A percentile compares a stretch with the other conserved stretches of the same genome.
Conservation (phyloP, 2,797 vertebrate genomes). For the Erethizon dorsatum region DNA sequence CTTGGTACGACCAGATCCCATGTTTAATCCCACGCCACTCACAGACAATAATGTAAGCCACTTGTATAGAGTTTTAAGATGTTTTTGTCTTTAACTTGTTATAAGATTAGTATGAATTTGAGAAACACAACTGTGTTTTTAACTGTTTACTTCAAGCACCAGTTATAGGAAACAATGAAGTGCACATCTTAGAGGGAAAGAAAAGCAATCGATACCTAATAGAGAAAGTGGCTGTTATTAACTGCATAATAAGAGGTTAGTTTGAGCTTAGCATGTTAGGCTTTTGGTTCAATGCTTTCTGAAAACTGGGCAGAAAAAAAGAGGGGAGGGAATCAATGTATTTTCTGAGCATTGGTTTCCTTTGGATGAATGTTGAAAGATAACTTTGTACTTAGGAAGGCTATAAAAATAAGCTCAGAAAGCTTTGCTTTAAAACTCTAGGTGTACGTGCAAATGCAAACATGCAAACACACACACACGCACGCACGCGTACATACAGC, state of each 20-base stretch:
- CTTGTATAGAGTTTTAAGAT: background rate
- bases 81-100: background rate
- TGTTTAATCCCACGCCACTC: constrained; percentile 9
- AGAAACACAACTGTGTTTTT: constrained; percentile 20
- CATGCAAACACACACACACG: background rate
- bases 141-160: constrained; percentile 58
- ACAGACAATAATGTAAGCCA: constrained; percentile 35
- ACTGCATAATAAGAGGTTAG: constrained; percentile 34
- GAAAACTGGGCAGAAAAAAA: background rate
- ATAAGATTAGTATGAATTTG: constrained; percentile 58
- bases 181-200: background rate
- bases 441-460: background rate
- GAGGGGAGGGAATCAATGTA: background rate
- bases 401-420: background rate
- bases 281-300: constrained; percentile 58
- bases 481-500: background rate
- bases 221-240: constrained; percentile 65
- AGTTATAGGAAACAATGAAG: constrained; percentile 58
- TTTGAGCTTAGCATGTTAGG: constrained; percentile 28
- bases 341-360: background rate
- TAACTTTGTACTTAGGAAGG: constrained; percentile 40
- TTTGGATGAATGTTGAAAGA: constrained; percentile 33
- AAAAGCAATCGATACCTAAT: constrained; percentile 65
- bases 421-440: constrained; percentile 48
- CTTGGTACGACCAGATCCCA: background rate